These are phyloP conservation scores for Philopedon plagiatum DNA, from an alignment of 2,888 invertebrate genomes.

Conservation along the genomic window DNA sequence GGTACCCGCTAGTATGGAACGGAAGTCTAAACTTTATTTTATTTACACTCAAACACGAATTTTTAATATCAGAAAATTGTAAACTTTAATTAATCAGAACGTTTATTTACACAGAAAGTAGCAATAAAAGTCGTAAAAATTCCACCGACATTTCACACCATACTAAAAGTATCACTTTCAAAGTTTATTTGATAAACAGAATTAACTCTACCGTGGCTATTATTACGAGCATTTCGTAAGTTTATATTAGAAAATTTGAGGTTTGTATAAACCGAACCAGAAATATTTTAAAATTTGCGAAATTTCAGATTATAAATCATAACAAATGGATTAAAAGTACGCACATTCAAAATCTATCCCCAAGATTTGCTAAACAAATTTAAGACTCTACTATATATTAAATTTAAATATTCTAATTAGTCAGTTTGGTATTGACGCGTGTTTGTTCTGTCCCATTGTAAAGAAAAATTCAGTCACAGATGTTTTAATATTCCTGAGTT, in stretches of 20 bases:
- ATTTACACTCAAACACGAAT: no score
- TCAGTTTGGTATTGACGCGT: no score
- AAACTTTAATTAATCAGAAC: neutral
- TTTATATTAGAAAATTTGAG: conserved; percentile 1
- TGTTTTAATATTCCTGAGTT: no score
- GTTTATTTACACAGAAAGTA: conserved; percentile 6
- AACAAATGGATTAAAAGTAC: neutral
- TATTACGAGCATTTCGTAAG: neutral
- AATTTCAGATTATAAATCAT: no score
- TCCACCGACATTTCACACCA: conserved; percentile 22
- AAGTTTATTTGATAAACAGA: conserved; percentile 28
- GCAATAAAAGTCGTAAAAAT: conserved; percentile 21
- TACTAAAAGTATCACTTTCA: conserved; percentile 29
- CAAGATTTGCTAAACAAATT: no score
- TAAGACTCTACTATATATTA: no score
- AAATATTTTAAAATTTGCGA: neutral
- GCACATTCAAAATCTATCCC: no score
- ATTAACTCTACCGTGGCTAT: conserved; percentile 8
- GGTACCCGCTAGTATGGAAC: no score
- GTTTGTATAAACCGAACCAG: neutral
- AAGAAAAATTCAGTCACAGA: no score
- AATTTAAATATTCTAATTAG: no score
- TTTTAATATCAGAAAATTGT: neutral
- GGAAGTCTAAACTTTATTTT: no score
- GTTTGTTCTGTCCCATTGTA: no score